Conservation (phyloP, 2,797 vertebrate genomes). For the Aviceda leuphotes region DNA sequence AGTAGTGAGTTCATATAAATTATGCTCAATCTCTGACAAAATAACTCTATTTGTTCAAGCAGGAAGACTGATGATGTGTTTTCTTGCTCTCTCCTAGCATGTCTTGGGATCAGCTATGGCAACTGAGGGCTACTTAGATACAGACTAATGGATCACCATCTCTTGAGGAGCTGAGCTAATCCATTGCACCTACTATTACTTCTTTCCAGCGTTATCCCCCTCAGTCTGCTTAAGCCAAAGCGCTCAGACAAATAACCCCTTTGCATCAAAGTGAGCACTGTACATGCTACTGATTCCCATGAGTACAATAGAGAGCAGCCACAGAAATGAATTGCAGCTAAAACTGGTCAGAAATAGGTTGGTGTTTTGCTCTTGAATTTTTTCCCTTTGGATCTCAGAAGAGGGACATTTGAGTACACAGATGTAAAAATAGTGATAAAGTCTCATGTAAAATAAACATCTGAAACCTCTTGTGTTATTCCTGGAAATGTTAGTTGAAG, state of each 20-base stretch:
- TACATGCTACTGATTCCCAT: background rate
- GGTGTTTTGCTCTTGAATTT: background rate
- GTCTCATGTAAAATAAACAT: background rate
- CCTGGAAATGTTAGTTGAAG: background rate
- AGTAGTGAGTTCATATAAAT: background rate
- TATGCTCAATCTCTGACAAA: background rate
- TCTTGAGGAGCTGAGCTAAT: background rate
- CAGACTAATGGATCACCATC: background rate
- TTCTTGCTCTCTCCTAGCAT: background rate
- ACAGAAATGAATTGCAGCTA: background rate
- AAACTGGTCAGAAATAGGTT: background rate
- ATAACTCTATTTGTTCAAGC: background rate
- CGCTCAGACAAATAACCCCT: background rate
- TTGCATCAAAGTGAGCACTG: background rate
- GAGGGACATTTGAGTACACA: background rate
- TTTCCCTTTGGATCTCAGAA: background rate
- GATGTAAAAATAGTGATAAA: background rate
- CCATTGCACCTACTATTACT: background rate
- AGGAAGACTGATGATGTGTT: background rate
- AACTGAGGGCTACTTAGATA: background rate
- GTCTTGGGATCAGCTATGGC: background rate
- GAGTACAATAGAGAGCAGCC: background rate
- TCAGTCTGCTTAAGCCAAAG: background rate
- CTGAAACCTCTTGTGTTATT: background rate
- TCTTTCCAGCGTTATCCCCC: background rate